Evolutionary conservation across 2,797 vertebrate species (phyloP), one percentile per base, ranked within the genome.

Genomic region (Orientallactaga sibirica): DNA sequence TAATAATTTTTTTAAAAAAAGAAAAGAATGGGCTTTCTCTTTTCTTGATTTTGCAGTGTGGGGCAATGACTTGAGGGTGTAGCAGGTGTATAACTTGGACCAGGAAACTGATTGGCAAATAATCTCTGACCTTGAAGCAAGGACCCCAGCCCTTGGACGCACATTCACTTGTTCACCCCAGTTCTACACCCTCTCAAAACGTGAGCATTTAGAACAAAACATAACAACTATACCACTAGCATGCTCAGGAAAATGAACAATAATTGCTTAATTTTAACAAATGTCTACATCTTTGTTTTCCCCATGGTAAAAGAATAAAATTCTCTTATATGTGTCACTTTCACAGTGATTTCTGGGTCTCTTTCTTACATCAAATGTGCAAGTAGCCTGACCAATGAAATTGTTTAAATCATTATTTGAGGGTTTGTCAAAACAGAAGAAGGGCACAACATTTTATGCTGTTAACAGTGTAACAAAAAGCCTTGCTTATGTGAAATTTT

Each of bases 231-330:
- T 68, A 61, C 22, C 64, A 18, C 87, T 83, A 90, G 33, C 25
- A 76, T 43, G 70, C 9, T 25, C n/a, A 48, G 37, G 55, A 85
- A 87, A 91, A 52, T 67, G 48, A 79, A 66, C 24, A 90, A 12
- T 71, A 33, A 74, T 78, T 95, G 25, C 43, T 80, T 43, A 77
- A 75, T 90, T 77, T 82, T 64, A 90, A 83, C 37, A 86, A 78
- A 41, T 89, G 81, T 33, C n/a, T 74, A 0, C 11, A 83, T 5
- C 2, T n/a, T 7, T 78, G 87, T 83, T 91, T 33, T 37, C 27
- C 0, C 33, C 4, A 58, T n/a, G 61, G 19, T 37, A 90, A 66
- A 75, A 16, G 62, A 70, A 55, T 27, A n/a, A 58, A 77, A 58
- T 58, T 43, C 29, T 71, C 22, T 78, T 67, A 10, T 4, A 4